Base-by-base conservation (phyloP, 2,113 vertebrate species). In the Macaca fascicularis region DNA sequence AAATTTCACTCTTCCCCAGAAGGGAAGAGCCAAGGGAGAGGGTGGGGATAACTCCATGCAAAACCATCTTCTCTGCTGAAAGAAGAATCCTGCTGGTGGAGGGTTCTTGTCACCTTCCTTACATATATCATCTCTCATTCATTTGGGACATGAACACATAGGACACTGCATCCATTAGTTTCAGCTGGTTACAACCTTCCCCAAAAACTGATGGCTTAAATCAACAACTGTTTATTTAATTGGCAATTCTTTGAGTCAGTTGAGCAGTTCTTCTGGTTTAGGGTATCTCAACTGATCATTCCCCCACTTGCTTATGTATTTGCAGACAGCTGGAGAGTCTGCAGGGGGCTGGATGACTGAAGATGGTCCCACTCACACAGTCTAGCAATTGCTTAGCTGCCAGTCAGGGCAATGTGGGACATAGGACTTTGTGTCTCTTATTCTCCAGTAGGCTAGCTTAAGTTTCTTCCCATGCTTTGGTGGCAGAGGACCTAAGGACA, bases 171-270 rank as follows among this genome's bases (percentile, higher is more conserved):
- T 86, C 57, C 27, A n/a, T 92, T 97, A 74, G 48, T 74, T 70
- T 89, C 55, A 55, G 25, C 74, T 95, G 52, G 20, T 38, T 79
- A 91, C 45, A 95, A 92, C 89, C 92, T 16, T 69, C 35, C 89
- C 94, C 50, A 79, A 95, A 95, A 84, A 23, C 8, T 82, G 55
- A 79, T 50, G 38, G 6, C 70, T 78, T 76, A 59, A 45, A 81
- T 48, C 70, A 90, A 67, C 3, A 61, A 55, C 2, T 6, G 45
- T 64, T 94, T 84, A 25, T 72, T 85, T 64, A 57, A 88, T 23
- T 50, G 45, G 79, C 20, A 64, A 57, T 96, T 86, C 40, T 76
- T 79, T 74, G 48, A 11, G 16, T 69, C 16, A 40, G 25, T 35
- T 76, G 75, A 92, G 12, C 11, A 76, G 48, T 30, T 93, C 40